Conservation (phyloP, 2,888 invertebrate species). For the Pollenia labialis region DNA sequence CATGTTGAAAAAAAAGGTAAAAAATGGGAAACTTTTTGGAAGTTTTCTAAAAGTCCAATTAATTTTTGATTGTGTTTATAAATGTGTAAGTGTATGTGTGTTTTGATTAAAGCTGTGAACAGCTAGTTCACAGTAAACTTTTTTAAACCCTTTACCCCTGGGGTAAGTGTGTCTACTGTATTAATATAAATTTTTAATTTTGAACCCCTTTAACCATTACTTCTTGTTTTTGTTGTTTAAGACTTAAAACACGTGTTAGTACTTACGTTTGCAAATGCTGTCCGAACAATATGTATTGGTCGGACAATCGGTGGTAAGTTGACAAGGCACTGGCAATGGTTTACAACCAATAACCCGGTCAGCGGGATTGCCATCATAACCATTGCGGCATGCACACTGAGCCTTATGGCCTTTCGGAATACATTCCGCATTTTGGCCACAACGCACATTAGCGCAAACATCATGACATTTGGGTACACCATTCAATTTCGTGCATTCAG, state of each 20-base stretch:
- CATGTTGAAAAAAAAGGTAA: no score
- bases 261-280: slow-evolving; percentile 91
- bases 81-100: slow-evolving; percentile 36
- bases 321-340: slow-evolving; percentile 90
- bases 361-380: slow-evolving; percentile 91
- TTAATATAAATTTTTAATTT: slow-evolving; percentile 56
- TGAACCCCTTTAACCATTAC: slow-evolving; percentile 49
- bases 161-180: slow-evolving; percentile 67
- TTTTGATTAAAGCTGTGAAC: slow-evolving; percentile 65
- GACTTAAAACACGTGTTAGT: slow-evolving; percentile 74
- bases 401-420: slow-evolving; percentile 90
- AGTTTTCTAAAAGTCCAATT: slow-evolving; percentile 52
- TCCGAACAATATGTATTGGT: slow-evolving; percentile 92
- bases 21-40: background rate
- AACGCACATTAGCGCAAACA: slow-evolving; percentile 90
- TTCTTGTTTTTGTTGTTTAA: slow-evolving; percentile 37
- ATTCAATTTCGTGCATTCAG: slow-evolving; percentile 89
- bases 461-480: slow-evolving; percentile 92
- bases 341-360: slow-evolving; percentile 89
- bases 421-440: slow-evolving; percentile 94
- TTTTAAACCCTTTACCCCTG: slow-evolving; percentile 53
- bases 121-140: slow-evolving; percentile 43
- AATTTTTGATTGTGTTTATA: slow-evolving; percentile 19
- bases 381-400: slow-evolving; percentile 91
- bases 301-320: slow-evolving; percentile 89